Percentiles rank a stretch among this genome's conserved stretches.
Evolutionary conservation across 2,797 vertebrate species (phyloP).

Genomic region (Mus spretus): DNA sequence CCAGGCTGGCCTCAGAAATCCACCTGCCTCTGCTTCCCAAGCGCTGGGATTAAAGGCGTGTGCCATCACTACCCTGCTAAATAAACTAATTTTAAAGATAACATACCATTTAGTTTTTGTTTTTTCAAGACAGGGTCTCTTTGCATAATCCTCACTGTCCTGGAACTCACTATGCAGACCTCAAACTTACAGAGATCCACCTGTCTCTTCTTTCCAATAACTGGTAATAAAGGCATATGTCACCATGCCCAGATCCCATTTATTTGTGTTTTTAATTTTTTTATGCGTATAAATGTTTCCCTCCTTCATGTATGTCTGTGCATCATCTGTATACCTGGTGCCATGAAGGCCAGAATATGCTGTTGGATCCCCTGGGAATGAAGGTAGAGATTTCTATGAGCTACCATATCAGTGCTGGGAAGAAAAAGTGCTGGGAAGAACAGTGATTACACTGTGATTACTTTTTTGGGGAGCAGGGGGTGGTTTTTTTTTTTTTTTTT

Average conservation of each 20-base stretch:
- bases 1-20: too few relatives aligned
- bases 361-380: too few relatives aligned
- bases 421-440: not conserved
- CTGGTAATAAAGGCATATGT: not conserved
- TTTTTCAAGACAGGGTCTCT: not conserved
- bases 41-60: too few relatives aligned
- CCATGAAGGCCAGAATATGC: not conserved
- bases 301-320: not conserved
- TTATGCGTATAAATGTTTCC: not conserved
- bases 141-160: not conserved
- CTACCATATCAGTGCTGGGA: not conserved
- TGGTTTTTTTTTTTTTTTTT: too few relatives aligned
- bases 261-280: not conserved
- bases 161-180: not conserved
- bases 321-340: not conserved
- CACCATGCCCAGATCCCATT: not conserved
- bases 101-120: not conserved
- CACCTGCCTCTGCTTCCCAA: too few relatives aligned
- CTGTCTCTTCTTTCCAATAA: not conserved
- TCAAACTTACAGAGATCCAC: not conserved
- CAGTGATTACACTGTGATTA: too few relatives aligned
- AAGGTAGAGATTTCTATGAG: not conserved
- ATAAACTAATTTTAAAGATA: conserved; percentile 45
- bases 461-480: too few relatives aligned
- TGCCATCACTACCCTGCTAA: not conserved